These are phyloP conservation scores for Eupithecia dodoneata DNA, from an alignment of 2,888 invertebrate genomes.

Conservation along the genomic window DNA sequence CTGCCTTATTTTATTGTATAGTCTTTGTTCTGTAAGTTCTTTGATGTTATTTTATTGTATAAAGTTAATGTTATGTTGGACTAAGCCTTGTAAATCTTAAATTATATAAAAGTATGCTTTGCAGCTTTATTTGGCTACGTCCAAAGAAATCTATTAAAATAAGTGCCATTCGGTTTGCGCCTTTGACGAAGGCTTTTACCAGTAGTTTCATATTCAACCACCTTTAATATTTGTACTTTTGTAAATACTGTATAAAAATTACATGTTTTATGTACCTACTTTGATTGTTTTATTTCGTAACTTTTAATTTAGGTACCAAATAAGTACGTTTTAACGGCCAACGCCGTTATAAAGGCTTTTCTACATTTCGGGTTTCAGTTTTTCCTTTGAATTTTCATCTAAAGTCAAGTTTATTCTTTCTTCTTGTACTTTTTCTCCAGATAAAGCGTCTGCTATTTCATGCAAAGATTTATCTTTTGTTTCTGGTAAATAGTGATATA, in stretches of 20 bases:
- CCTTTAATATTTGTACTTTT: slow-evolving; percentile 54
- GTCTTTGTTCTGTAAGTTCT: background rate
- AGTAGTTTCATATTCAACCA: slow-evolving; percentile 56
- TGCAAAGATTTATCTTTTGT: slow-evolving; percentile 57
- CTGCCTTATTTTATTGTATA: background rate
- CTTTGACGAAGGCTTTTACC: slow-evolving; percentile 47
- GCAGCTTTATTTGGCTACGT: slow-evolving; percentile 52
- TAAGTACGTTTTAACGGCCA: background rate
- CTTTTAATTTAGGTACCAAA: background rate
- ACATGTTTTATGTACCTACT: background rate
- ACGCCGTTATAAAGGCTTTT: background rate
- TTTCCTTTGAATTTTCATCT: background rate
- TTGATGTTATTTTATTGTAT: slow-evolving; percentile 34
- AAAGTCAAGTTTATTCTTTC: background rate
- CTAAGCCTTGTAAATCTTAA: slow-evolving; percentile 39
- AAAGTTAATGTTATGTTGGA: slow-evolving; percentile 35
- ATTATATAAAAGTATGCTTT: slow-evolving; percentile 34
- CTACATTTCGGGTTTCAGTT: background rate
- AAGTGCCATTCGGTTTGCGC: slow-evolving; percentile 65
- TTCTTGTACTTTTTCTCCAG: background rate
- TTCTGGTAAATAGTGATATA: slow-evolving; percentile 54
- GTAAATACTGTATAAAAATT: slow-evolving; percentile 42
- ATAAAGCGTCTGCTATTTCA: slow-evolving; percentile 48
- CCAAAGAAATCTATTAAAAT: slow-evolving; percentile 52
- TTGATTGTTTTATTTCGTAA: background rate